Evolutionary conservation across 2,888 invertebrate genomes (phyloP).

Genomic region (Odontocolon sp.): DNA sequence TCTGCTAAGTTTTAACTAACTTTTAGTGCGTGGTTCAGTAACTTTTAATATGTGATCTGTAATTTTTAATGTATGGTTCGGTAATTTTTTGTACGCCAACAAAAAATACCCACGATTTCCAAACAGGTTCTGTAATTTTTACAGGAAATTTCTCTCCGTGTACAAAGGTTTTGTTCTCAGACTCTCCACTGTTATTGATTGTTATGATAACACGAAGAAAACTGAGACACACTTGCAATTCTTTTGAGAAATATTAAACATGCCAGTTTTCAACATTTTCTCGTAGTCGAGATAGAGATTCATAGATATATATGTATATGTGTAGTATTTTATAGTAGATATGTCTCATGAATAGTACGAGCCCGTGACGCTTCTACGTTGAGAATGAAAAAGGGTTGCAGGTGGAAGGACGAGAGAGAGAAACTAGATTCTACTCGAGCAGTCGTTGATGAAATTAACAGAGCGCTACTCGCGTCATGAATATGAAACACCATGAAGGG

Average conservation of each 20-base stretch:
- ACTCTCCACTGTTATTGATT: too few species aligned
- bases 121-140: too few species aligned
- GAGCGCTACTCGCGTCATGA: conserved; percentile 66
- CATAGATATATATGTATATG: conserved; percentile 5
- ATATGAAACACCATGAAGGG: conserved; percentile 67
- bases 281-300: conserved; percentile 16
- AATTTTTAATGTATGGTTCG: too few species aligned
- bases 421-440: conserved; percentile 49
- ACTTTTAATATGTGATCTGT: too few species aligned
- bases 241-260: background rate
- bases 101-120: too few species aligned
- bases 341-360: conserved; percentile 57
- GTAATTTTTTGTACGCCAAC: too few species aligned
- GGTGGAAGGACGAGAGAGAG: conserved; percentile 28
- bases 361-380: conserved; percentile 30
- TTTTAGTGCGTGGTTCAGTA: too few species aligned
- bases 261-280: conserved; percentile 32
- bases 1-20: too few species aligned
- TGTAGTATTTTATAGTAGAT: conserved; percentile 35
- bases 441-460: conserved; percentile 69
- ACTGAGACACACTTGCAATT: background rate
- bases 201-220: too few species aligned
- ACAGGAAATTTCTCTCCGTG: too few species aligned
- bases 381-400: background rate
- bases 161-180: too few species aligned